A percentile compares a stretch with the other conserved stretches of the same genome.
phyloP scores from a whole-genome alignment of 2,797 vertebrate genomes.

The Sebastes hopkinsi region DNA sequence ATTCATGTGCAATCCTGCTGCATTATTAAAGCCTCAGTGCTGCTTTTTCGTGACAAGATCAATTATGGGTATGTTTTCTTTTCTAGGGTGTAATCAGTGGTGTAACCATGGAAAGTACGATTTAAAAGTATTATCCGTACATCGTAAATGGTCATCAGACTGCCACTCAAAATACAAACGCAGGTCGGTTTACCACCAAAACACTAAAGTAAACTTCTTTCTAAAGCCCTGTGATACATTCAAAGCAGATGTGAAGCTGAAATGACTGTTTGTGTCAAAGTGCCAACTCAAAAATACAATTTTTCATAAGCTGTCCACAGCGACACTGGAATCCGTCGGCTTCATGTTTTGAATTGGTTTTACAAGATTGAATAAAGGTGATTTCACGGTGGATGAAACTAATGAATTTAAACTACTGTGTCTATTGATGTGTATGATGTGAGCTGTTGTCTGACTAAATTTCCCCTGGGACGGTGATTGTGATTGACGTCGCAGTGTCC shows the following conservation, averaged over 20 bases:
- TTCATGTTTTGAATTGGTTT: neutral
- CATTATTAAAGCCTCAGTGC: slow-evolving; percentile 38
- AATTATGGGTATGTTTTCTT: slow-evolving; percentile 44
- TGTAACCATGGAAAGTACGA: slow-evolving; percentile 47
- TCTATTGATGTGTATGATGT: neutral
- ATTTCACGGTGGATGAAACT: neutral
- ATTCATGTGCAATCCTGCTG: slow-evolving; percentile 38
- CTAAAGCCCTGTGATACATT: neutral
- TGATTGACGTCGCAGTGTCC: neutral
- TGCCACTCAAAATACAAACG: slow-evolving; percentile 39
- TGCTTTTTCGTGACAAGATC: slow-evolving; percentile 36
- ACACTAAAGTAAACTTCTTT: neutral
- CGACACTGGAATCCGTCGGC: neutral
- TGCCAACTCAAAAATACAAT: neutral
- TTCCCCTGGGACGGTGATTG: neutral
- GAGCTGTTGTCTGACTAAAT: neutral
- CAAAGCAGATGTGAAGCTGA: slow-evolving; percentile 2
- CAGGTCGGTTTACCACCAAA: slow-evolving; percentile 24
- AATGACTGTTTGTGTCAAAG: neutral
- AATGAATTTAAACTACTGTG: neutral
- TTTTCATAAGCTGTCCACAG: neutral
- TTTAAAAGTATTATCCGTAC: slow-evolving; percentile 30
- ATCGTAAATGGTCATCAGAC: slow-evolving; percentile 31
- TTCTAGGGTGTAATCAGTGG: slow-evolving; percentile 40
- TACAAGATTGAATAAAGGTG: neutral